These are phyloP conservation scores for Frankliniella fusca DNA, from an alignment of 2,888 invertebrate genomes.

Conservation along the genomic window DNA sequence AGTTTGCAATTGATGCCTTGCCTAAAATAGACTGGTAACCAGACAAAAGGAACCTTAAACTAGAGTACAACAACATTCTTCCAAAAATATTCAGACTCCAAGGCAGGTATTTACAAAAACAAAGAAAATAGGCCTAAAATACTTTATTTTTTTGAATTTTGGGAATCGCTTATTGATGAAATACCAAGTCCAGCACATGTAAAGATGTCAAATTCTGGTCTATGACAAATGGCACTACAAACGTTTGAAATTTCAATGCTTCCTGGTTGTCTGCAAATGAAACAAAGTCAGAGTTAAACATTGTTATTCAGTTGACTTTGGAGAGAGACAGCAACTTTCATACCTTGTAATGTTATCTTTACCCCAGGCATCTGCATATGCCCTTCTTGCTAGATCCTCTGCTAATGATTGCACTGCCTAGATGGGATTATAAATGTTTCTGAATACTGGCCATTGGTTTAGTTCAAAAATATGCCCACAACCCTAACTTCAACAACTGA, in stretches of 20 bases:
- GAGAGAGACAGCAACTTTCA: too few species aligned
- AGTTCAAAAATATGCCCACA: background rate
- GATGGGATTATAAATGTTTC: background rate
- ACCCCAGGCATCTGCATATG: background rate
- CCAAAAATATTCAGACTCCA: too few species aligned
- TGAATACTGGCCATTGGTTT: background rate
- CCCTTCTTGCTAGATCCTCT: background rate
- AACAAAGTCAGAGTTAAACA: background rate
- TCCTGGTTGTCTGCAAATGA: background rate
- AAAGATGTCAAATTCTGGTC: constrained; percentile 12
- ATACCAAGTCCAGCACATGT: background rate
- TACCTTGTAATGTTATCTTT: background rate
- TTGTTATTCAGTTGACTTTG: background rate
- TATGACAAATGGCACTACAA: background rate
- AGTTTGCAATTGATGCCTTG: too few species aligned
- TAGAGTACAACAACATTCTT: too few species aligned
- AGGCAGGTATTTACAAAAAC: too few species aligned
- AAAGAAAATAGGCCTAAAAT: too few species aligned
- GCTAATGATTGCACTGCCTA: constrained; percentile 10
- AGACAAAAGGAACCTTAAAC: too few species aligned
- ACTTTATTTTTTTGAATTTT: background rate
- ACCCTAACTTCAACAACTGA: background rate
- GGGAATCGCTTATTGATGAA: background rate
- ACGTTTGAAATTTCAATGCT: background rate
- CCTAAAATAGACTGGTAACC: too few species aligned